Conservation (phyloP, 1,140 invertebrate genomes). For the Elymnias hypermnestra region DNA sequence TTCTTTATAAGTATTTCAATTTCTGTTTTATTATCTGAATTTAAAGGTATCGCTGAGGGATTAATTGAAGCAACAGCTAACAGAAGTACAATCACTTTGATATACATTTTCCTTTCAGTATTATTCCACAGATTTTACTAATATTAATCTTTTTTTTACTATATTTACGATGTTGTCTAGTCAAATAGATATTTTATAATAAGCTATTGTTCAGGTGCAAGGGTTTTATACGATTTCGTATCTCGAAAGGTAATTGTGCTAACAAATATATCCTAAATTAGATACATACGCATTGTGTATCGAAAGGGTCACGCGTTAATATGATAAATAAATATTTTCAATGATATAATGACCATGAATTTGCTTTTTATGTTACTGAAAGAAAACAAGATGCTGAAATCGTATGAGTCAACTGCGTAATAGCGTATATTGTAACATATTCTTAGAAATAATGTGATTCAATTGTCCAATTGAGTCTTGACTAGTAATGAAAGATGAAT, state of each 20-base stretch:
- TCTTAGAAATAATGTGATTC: not conserved
- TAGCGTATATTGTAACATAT: not conserved
- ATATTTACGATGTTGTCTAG: conserved; percentile 13
- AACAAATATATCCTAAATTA: conserved; percentile 50
- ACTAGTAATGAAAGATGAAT: too few relatives aligned
- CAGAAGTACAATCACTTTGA: conserved; percentile 34
- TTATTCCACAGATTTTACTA: too few relatives aligned
- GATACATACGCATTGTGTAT: conserved; percentile 43
- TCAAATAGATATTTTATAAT: conserved; percentile 21
- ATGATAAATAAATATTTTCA: conserved; percentile 44
- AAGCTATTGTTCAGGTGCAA: conserved; percentile 21
- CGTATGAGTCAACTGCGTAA: conserved; percentile 9
- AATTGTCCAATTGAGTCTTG: too few relatives aligned
- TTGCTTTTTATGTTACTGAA: conserved; percentile 41
- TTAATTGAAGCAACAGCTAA: conserved; percentile 22
- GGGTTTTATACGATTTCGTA: conserved; percentile 44
- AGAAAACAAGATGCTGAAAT: conserved; percentile 20
- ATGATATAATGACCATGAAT: conserved; percentile 65
- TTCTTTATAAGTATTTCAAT: conserved; percentile 26
- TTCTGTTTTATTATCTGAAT: conserved; percentile 34
- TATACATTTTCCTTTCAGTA: conserved; percentile 40
- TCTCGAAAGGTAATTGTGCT: conserved; percentile 46
- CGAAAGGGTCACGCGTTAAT: conserved; percentile 33
- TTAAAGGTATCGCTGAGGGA: conserved; percentile 30
- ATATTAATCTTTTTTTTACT: too few relatives aligned